Evolutionary conservation across 2,113 vertebrate genomes (phyloP).

Genomic region (Pheucticus melanocephalus): DNA sequence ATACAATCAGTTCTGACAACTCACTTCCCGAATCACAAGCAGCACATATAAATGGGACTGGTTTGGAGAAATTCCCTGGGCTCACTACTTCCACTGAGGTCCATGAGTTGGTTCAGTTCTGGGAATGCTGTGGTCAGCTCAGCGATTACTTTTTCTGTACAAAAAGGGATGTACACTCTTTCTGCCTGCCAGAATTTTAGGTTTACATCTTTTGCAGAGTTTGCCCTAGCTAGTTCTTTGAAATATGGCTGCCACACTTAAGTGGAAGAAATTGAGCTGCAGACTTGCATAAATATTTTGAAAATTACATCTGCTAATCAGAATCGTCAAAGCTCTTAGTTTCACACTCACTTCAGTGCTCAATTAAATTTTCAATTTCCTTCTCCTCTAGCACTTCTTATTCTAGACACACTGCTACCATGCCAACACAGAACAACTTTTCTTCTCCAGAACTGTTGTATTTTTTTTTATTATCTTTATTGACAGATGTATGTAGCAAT

Average conservation of each 20-base stretch:
- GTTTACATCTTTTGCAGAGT: background rate
- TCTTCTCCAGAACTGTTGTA: background rate
- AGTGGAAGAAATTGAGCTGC: background rate
- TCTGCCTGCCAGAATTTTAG: background rate
- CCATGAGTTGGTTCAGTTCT: background rate
- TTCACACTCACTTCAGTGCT: background rate
- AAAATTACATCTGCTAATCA: background rate
- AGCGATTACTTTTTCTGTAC: background rate
- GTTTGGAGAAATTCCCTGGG: background rate
- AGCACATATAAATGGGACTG: background rate
- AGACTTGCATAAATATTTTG: background rate
- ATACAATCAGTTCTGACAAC: background rate
- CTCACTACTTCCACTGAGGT: background rate
- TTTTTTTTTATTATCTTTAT: background rate
- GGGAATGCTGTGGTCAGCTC: background rate
- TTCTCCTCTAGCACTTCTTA: background rate
- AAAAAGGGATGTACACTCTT: background rate
- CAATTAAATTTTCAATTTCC: background rate
- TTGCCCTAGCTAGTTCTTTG: background rate
- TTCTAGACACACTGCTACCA: background rate
- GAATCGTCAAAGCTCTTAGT: background rate
- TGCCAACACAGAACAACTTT: background rate
- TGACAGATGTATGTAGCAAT: background rate
- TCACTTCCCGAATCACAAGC: background rate
- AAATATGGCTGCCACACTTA: background rate